Base-by-base conservation (phyloP, 2,888 invertebrate species). In the Eupithecia insigniata region DNA sequence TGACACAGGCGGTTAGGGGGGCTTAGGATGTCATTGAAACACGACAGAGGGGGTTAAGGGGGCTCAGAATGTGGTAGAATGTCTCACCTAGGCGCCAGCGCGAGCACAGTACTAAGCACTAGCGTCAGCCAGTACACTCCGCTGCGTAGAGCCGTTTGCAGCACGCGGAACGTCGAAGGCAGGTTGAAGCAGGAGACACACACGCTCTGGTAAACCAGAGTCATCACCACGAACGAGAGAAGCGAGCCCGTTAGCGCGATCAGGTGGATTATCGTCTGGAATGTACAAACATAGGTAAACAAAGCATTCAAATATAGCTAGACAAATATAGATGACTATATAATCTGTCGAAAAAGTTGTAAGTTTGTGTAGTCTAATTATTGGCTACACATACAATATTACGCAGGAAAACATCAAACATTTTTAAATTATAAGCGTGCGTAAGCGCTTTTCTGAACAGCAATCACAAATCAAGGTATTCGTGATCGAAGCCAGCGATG, bases 131-230 rank as follows among this genome's bases (percentile, higher is more conserved):
- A 99, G 94, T 97, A 98, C 30, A 95, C 92, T 5, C 96, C 95
- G 76, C 97, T 96, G 34, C 91, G 89, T 84, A 98, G 94, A 68
- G 97, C 96, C 85, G 96, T 95, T 87, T 97, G 96, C 91, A 98
- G 96, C 70, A 98, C 97, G 96, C 97, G 97, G 90, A 97, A 98
- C 34, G 98, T 98, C 82, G 98, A 97, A 55, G 98, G 97, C 82
- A 98, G 94, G 72, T 96, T 96, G 88, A 97, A 96, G 90, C 98
- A 97, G 80, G 96, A 95, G 78, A 97, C 96, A 89, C 98, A 97
- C 79, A 97, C 90, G 14, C 96, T 95, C 93, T 98, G 98, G 94
- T 98, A 98, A 67, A 97, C 86, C 73, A 99, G 92, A 75, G 98
- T 97, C 90, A 98, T 97, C 81, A 96, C 93, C 90, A 97, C 98